Percentiles rank a stretch among this genome's conserved stretches.
These are phyloP conservation scores for Drosophila mimetica DNA, from an alignment of 2,888 invertebrate species.

Conservation along the genomic window DNA sequence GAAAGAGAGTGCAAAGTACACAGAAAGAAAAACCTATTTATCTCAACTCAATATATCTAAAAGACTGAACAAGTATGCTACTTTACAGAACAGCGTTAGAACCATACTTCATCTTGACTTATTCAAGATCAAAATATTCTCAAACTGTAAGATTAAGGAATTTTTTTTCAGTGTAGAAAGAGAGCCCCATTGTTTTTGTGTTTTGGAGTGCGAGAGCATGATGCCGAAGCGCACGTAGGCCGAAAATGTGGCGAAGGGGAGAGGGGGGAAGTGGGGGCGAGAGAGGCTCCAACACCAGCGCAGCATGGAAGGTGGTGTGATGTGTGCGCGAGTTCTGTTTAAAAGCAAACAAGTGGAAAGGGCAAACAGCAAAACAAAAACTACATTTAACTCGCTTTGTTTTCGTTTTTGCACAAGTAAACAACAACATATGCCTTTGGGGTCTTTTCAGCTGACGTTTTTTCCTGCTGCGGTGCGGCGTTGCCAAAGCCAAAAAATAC, in stretches of 20 bases:
- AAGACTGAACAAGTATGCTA: too few relatives aligned
- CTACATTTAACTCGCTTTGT: constrained; percentile 42
- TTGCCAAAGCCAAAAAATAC: constrained; percentile 61
- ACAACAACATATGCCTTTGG: constrained; percentile 31
- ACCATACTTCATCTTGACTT: too few relatives aligned
- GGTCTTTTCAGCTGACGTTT: constrained; percentile 10
- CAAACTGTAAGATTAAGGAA: too few relatives aligned
- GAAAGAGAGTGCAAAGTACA: constrained; percentile 1
- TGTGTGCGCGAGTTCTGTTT: constrained; percentile 63
- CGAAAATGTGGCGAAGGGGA: constrained; percentile 37
- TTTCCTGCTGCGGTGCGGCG: constrained; percentile 29
- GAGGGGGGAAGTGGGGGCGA: constrained; percentile 36
- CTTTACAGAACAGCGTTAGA: too few relatives aligned
- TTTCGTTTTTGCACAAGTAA: constrained; percentile 34
- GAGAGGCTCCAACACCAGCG: constrained; percentile 47
- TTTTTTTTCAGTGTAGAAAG: constrained; percentile 3
- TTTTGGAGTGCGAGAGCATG: constrained; percentile 7
- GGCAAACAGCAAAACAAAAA: constrained; percentile 57
- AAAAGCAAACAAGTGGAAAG: constrained; percentile 66
- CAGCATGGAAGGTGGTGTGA: constrained; percentile 61
- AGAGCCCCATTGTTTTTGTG: constrained; percentile 8
- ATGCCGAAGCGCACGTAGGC: constrained; percentile 75
- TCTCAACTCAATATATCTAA: too few relatives aligned
- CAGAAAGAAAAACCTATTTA: not conserved
- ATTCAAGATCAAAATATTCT: too few relatives aligned